Percentiles rank a stretch among this genome's conserved stretches.
Conservation (phyloP, 2,797 vertebrate genomes). For the Mallotus villosus region DNA sequence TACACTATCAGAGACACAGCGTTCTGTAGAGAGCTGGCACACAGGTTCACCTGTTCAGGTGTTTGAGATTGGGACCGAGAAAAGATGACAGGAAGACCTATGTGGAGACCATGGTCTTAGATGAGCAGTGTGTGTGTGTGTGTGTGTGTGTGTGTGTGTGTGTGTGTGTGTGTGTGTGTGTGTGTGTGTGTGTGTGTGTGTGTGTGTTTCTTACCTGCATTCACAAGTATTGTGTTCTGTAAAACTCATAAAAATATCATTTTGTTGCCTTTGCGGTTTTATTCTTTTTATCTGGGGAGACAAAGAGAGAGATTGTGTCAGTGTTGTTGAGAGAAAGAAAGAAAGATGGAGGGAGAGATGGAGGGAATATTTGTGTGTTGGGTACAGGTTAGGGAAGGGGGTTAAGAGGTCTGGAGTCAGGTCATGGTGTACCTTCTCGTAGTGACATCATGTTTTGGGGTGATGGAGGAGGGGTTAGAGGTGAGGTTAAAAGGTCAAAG, state of each 20-base stretch:
- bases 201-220: constrained; percentile 98
- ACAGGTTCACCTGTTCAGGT: neutral
- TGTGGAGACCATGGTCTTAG: constrained; percentile 1
- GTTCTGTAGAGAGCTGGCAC: no score
- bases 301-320: constrained; percentile 25
- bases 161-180: no score
- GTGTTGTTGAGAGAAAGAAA: no score
- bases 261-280: constrained; percentile 84
- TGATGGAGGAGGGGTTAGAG: neutral
- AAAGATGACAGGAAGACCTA: neutral
- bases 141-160: no score
- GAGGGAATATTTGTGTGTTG: neutral
- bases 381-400: neutral
- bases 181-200: no score
- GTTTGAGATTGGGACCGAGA: neutral
- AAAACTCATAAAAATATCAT: constrained; percentile 92
- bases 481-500: neutral
- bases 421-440: constrained; percentile 66
- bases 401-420: neutral
- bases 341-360: no score
- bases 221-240: constrained; percentile 95
- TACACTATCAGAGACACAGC: no score
- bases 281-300: constrained; percentile 89
- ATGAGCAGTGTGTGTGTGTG: constrained; percentile 8
- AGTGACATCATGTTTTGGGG: constrained; percentile 60